phyloP scores from a whole-genome alignment of 92 coral and sea anemone species.

The Palythoa caribaeorum region DNA sequence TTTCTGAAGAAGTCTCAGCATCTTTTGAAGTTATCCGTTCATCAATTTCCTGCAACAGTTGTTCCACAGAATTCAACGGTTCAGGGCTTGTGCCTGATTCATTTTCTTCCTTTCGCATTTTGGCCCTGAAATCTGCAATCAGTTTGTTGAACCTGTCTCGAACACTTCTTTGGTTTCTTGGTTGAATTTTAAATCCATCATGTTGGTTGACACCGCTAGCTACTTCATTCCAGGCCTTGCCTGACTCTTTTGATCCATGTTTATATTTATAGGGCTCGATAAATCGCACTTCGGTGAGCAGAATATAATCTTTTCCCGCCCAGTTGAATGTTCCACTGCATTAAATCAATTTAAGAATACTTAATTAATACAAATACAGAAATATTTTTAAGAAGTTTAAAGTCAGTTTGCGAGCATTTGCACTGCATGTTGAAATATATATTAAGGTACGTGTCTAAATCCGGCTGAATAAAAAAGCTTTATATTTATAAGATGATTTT shows the following conservation, averaged over 20 bases:
- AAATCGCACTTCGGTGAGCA: constrained; percentile 38
- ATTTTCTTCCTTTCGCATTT: constrained; percentile 47
- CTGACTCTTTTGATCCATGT: constrained; percentile 34
- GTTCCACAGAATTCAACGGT: constrained; percentile 18
- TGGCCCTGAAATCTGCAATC: constrained; percentile 10
- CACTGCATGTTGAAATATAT: too few relatives aligned
- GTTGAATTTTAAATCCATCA: constrained; percentile 12
- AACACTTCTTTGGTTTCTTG: constrained; percentile 27
- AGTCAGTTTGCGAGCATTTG: too few relatives aligned
- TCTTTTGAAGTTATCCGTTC: constrained; percentile 13
- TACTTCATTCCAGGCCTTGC: constrained; percentile 42
- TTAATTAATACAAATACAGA: not conserved
- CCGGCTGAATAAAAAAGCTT: too few relatives aligned
- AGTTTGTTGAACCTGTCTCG: constrained; percentile 11
- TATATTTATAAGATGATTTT: too few relatives aligned
- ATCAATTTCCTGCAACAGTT: constrained; percentile 36
- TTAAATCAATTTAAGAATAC: not conserved
- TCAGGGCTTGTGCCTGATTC: constrained; percentile 53
- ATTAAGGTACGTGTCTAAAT: too few relatives aligned
- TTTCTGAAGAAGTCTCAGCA: constrained; percentile 15
- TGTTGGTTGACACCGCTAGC: constrained; percentile 39
- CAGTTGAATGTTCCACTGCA: constrained; percentile 61
- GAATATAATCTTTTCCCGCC: constrained; percentile 31
- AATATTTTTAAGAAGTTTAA: too few relatives aligned
- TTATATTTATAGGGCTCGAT: constrained; percentile 23